These are phyloP conservation scores for Suillia variegata DNA, from an alignment of 2,888 invertebrate species.

Conservation along the genomic window DNA sequence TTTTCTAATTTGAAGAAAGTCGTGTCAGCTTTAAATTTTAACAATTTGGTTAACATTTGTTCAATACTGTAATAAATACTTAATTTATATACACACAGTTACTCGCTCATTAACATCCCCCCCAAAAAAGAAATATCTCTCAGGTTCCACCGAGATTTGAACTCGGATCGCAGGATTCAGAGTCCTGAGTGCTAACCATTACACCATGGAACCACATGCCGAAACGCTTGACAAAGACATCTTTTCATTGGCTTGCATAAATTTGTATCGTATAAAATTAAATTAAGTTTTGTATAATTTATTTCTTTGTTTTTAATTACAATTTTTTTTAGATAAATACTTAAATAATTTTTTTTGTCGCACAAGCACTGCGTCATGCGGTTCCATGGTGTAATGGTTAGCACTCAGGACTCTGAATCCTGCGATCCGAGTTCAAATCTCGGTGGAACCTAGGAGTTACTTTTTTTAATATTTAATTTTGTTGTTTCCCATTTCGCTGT, in stretches of 20 bases:
- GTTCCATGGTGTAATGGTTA: constrained; percentile 66
- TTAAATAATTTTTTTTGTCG: not conserved
- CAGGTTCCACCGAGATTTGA: constrained; percentile 63
- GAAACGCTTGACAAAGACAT: too few relatives aligned
- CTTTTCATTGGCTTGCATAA: not conserved
- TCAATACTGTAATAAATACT: too few relatives aligned
- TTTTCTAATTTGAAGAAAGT: too few relatives aligned
- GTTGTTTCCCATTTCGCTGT: not conserved
- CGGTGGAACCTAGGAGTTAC: constrained; percentile 58
- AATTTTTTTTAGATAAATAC: not conserved
- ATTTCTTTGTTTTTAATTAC: not conserved
- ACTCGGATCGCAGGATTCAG: constrained; percentile 63
- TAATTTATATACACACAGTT: too few relatives aligned
- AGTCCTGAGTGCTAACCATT: constrained; percentile 66
- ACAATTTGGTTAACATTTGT: too few relatives aligned
- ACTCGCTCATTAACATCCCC: not conserved
- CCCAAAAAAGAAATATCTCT: constrained; percentile 8
- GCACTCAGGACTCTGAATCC: constrained; percentile 65
- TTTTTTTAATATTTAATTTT: constrained; percentile 11
- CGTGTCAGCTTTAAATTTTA: too few relatives aligned
- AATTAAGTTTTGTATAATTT: not conserved
- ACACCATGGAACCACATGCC: constrained; percentile 63
- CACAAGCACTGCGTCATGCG: constrained; percentile 27
- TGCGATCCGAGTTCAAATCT: constrained; percentile 63
- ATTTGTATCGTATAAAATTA: not conserved